These are phyloP conservation scores for Caprella mutica DNA, from an alignment of 2,888 invertebrate species.

Conservation along the genomic window DNA sequence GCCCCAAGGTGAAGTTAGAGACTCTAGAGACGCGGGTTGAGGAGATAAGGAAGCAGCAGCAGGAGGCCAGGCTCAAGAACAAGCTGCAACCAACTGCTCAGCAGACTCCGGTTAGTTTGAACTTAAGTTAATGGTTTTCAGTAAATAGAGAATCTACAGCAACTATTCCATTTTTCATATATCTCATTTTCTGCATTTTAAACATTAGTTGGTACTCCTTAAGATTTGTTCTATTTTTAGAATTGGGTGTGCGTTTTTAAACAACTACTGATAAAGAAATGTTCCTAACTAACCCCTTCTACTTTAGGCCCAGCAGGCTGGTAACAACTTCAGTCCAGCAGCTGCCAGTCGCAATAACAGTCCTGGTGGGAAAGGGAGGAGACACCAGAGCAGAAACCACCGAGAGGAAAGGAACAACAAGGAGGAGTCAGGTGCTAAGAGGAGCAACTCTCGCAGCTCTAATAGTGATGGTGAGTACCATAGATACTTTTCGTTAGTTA, in stretches of 20 bases:
- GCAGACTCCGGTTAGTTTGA: too few species aligned
- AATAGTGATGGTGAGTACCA: background rate
- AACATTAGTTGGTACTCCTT: background rate
- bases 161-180: too few species aligned
- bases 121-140: too few species aligned
- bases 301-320: background rate
- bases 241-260: too few species aligned
- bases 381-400: background rate
- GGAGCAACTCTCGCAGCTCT: background rate
- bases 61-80: constrained; percentile 33
- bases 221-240: too few species aligned
- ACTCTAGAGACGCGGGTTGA: constrained; percentile 61
- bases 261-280: too few species aligned
- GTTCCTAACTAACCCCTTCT: too few species aligned
- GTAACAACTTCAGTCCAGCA: background rate
- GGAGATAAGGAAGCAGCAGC: constrained; percentile 48
- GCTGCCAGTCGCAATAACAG: background rate
- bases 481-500: background rate
- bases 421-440: background rate
- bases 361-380: background rate
- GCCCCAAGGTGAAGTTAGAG: constrained; percentile 67
- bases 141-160: too few species aligned
- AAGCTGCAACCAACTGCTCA: too few species aligned
- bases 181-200: background rate
- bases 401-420: background rate